Percentiles rank a stretch among this genome's conserved stretches.
Evolutionary conservation across 2,113 vertebrate species (phyloP).

Genomic region (Spermophilus dauricus): DNA sequence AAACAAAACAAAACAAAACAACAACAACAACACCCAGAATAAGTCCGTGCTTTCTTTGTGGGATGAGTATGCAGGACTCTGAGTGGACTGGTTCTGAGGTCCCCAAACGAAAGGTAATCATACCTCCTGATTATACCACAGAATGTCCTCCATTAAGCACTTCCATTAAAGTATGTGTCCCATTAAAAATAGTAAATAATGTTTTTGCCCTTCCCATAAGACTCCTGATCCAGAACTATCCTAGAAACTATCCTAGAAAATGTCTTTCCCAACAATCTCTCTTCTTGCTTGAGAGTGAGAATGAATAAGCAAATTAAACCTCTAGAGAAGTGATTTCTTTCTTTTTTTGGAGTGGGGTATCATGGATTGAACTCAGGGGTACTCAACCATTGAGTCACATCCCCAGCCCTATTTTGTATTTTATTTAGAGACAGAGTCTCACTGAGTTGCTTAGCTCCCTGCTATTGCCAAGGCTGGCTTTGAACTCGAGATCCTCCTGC

Average conservation of each 20-base stretch:
- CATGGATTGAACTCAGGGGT: too few relatives aligned
- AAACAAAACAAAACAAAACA: background rate
- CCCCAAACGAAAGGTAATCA: background rate
- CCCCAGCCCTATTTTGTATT: too few relatives aligned
- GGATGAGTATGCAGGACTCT: background rate
- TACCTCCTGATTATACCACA: background rate
- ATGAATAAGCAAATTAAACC: background rate
- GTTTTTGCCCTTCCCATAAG: background rate
- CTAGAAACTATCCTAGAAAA: background rate
- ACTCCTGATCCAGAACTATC: background rate
- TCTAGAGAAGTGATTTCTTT: constrained; percentile 1
- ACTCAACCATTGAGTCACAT: too few relatives aligned
- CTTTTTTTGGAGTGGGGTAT: too few relatives aligned
- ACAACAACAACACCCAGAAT: background rate
- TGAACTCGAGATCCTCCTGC: too few relatives aligned
- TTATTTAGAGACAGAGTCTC: too few relatives aligned
- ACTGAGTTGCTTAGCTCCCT: too few relatives aligned
- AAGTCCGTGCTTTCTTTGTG: background rate
- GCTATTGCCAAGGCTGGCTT: too few relatives aligned
- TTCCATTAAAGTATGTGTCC: background rate
- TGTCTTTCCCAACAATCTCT: background rate
- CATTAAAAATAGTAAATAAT: background rate
- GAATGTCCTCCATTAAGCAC: background rate
- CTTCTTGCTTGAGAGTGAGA: background rate
- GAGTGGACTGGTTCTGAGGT: background rate